A percentile compares a stretch with the other conserved stretches of the same genome.
phyloP scores from a whole-genome alignment of 2,797 vertebrate species.

The Onychomys arenicola region DNA sequence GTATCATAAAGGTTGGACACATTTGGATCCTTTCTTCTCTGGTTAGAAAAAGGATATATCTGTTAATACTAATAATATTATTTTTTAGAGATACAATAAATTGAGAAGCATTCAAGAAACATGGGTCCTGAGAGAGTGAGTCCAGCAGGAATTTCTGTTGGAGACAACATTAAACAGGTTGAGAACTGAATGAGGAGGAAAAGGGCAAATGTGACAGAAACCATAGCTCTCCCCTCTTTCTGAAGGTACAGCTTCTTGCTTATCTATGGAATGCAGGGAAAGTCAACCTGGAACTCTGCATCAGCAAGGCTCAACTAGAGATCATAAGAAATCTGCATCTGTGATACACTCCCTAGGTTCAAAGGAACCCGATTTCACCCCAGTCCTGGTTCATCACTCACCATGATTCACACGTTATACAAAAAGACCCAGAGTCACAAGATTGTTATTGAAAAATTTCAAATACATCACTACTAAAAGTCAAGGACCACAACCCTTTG shows the following conservation, averaged over 20 bases:
- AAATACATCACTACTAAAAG: constrained; percentile 22
- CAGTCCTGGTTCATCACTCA: background rate
- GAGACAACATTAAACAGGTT: constrained; percentile 16
- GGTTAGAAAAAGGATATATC: background rate
- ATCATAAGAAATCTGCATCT: background rate
- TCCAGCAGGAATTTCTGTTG: constrained; percentile 1
- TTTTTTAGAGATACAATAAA: background rate
- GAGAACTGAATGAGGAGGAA: background rate
- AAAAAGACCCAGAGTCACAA: background rate
- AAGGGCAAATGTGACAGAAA: background rate
- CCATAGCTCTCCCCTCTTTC: background rate
- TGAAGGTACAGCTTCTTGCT: background rate
- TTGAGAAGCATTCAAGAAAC: background rate
- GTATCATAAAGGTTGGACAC: background rate
- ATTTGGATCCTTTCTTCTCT: background rate
- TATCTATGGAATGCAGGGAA: background rate
- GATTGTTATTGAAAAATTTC: constrained; percentile 41
- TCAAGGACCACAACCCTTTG: constrained; percentile 23
- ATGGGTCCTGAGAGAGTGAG: background rate
- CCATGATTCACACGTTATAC: background rate
- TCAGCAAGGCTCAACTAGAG: background rate
- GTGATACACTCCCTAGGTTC: background rate
- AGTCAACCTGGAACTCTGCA: background rate
- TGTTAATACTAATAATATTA: background rate
- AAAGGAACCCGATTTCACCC: background rate